Evolutionary conservation across 2,888 invertebrate species (phyloP), one percentile per base, ranked within the genome.

Genomic region (Idaea straminata): DNA sequence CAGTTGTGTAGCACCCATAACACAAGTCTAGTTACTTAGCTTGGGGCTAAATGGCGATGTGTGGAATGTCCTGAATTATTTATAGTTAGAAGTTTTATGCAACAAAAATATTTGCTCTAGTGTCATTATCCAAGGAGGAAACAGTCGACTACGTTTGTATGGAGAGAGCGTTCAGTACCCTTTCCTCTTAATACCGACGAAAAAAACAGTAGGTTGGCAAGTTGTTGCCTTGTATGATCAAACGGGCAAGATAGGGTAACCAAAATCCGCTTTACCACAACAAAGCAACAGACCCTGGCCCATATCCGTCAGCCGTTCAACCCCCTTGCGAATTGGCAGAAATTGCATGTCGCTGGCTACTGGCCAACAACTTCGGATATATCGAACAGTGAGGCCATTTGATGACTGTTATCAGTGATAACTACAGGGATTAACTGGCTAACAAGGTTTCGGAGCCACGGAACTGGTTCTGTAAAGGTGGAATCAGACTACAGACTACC

Each of bases 291-390:
- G 47, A 47, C 47, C 47, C 47, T 47, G 47, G 47, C 47, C 47
- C 47, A 47, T 47, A 47, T 47, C 47, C 47, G 47, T 47, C 47
- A 47, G 13, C 47, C 13, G 10, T 47, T 47, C 47, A 47, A 47
- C 47, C 47, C 47, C 47, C 47, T 47, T 47, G 47, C 47, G 47
- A 47, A 47, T 47, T 47, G 47, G 47, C 47, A 47, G 47, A 47
- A 47, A 47, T 47, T 47, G 47, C 47, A 47, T 47, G 47, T 47
- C 47, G 47, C 47, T 47, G 47, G 47, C 10, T 7, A 13, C 13
- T 13, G 47, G 47, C 47, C 47, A 47, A 47, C 47, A 47, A 13
- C 47, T 47, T 47, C 47, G 47, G 47, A 47, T 47, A 47, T 47
- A 47, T 47, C 47, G 13, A 47, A 47, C 47, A 47, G 47, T 47